phyloP scores from a whole-genome alignment of 2,888 invertebrate genomes.

The Drosophila algonquin region DNA sequence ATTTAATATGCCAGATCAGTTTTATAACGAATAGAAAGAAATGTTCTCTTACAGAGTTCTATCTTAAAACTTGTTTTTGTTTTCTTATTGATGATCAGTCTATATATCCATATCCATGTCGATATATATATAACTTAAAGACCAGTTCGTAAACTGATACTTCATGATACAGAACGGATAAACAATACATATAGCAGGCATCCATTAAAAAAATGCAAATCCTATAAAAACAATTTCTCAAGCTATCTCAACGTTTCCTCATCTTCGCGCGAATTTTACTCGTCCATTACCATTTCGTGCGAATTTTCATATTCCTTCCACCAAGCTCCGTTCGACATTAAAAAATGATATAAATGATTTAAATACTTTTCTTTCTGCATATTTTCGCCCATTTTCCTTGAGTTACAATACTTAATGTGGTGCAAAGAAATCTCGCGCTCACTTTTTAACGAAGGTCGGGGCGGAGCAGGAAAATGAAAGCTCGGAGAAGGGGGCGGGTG shows the following conservation, averaged over 20 bases:
- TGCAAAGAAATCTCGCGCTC: slow-evolving; percentile 75
- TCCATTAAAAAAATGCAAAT: slow-evolving; percentile 1
- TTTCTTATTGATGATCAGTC: too few relatives aligned
- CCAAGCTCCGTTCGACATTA: slow-evolving; percentile 3
- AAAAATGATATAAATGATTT: slow-evolving; percentile 29
- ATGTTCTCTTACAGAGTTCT: neutral
- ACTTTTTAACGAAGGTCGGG: slow-evolving; percentile 53
- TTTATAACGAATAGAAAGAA: too few relatives aligned
- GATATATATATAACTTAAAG: too few relatives aligned
- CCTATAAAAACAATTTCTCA: neutral
- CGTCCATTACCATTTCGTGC: neutral
- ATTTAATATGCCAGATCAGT: too few relatives aligned
- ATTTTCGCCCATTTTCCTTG: slow-evolving; percentile 29
- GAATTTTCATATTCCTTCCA: slow-evolving; percentile 9
- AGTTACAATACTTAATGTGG: slow-evolving; percentile 60
- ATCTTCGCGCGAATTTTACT: neutral
- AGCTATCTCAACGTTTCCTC: neutral
- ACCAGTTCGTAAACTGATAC: too few relatives aligned
- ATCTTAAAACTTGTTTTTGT: too few relatives aligned
- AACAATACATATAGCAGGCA: too few relatives aligned
- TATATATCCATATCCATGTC: too few relatives aligned
- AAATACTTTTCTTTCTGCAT: slow-evolving; percentile 34
- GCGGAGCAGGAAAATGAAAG: slow-evolving; percentile 21
- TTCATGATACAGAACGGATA: too few relatives aligned
- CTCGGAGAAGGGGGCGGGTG: neutral